Evolutionary conservation across 2,113 vertebrate species (phyloP), one percentile per base, ranked within the genome.

Genomic region (Sinocyclocheilus rhinocerous): DNA sequence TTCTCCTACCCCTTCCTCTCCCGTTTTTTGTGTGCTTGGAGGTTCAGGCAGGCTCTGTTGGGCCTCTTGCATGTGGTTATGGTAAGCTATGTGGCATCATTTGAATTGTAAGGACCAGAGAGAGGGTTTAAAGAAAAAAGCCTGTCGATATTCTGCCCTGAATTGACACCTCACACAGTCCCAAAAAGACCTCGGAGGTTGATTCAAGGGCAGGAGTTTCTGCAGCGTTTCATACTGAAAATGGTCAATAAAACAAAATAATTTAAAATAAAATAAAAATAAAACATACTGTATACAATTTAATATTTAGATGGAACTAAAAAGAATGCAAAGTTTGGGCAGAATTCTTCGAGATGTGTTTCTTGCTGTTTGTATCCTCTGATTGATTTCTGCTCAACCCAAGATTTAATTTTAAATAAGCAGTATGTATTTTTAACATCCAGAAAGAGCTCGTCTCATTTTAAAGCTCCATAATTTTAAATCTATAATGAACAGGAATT

Each of bases 1-100:
- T 89, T 86, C 84, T 91, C 92, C 93, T 93, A 95, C 55, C 80
- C 42, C 70, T 36, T 6, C 59, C 57, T 65, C 83, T 78, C 77
- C 88, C 85, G 85, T 80, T 90, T 91, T 92, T 94, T 86, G 45
- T 72, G 80, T 67, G 59, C 20, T 63, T 75, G 85, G 69, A 20
- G 70, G 57, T 70, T 67, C 69, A 33, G 65, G 20, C 15, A 2
- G 16, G 52, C 81, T 59, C 76, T 83, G 10, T 57, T 77, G 45
- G 59, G 48, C 52, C 59, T 59, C 50, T 52, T 85, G 85, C 72
- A 15, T 81, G 16, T 50, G 85, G 70, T 79, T 83, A 82, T 83
- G 83, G 50, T 75, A 55, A 57, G 29, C 78, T 59, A 24, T 83
- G 83, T 77, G 85, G 72, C 81, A 85, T 67, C 50, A 73, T 73